Conservation (phyloP, 2,113 vertebrate species). For the Pongo pygmaeus region DNA sequence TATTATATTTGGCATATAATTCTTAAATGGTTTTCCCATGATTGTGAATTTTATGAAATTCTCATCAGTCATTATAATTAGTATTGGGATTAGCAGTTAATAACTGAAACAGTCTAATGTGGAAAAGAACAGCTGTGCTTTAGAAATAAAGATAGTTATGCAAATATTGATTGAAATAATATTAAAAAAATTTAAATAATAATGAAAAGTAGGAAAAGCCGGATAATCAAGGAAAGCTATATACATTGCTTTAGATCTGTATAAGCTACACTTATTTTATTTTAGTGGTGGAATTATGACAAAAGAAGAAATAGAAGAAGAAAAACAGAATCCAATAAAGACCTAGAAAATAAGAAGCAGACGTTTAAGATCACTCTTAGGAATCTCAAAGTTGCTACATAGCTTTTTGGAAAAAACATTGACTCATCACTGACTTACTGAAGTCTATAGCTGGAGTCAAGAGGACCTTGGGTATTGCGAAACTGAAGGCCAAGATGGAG, state of each 20-base stretch:
- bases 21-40: background rate
- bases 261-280: background rate
- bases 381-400: background rate
- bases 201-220: background rate
- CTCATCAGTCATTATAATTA: slow-evolving; percentile 21
- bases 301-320: background rate
- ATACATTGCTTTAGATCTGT: background rate
- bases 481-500: background rate
- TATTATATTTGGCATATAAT: slow-evolving; percentile 39
- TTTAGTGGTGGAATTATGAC: background rate
- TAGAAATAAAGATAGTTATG: slow-evolving; percentile 48
- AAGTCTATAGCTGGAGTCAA: background rate
- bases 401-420: background rate
- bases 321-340: background rate
- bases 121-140: background rate
- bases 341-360: background rate
- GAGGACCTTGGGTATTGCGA: background rate
- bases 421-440: background rate
- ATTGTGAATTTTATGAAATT: slow-evolving; percentile 53
- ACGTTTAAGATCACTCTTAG: background rate
- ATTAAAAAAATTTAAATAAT: background rate
- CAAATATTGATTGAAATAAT: slow-evolving; percentile 40
- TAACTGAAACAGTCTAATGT: slow-evolving; percentile 38
- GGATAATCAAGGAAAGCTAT: background rate
- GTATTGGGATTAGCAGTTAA: slow-evolving; percentile 41